A percentile compares a stretch with the other conserved stretches of the same genome.
phyloP scores from a whole-genome alignment of 2,888 invertebrate species.

The Pemphredon lugubris region DNA sequence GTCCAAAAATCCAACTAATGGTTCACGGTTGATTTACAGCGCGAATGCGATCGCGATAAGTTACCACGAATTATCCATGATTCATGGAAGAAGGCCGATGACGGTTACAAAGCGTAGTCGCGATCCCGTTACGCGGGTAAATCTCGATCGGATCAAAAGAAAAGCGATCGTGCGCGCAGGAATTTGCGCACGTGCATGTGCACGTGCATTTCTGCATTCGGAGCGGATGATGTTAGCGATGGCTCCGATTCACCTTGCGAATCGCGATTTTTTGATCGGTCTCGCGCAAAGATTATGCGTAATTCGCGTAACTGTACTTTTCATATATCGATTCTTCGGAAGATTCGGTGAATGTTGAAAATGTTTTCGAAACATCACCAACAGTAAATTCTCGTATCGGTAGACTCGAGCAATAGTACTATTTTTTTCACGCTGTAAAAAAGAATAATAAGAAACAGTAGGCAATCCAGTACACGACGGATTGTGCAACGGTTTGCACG shows the following conservation, averaged over 20 bases:
- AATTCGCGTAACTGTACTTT: conserved; percentile 28
- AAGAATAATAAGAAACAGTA: too few species aligned
- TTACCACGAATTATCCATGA: conserved; percentile 28
- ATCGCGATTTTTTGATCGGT: conserved; percentile 28
- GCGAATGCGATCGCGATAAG: conserved; percentile 13
- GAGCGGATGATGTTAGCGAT: conserved; percentile 1
- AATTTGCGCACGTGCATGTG: conserved; percentile 48
- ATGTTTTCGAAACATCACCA: too few species aligned
- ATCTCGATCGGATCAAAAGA: conserved; percentile 47
- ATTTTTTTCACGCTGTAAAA: too few species aligned
- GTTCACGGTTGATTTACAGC: conserved; percentile 13
- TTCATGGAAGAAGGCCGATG: conserved; percentile 21
- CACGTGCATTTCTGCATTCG: conserved; percentile 33
- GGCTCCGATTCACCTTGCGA: conserved; percentile 6
- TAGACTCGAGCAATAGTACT: too few species aligned
- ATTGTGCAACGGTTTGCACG: too few species aligned
- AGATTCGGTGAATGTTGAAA: too few species aligned
- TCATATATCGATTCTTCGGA: too few species aligned
- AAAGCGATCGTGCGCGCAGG: conserved; percentile 45
- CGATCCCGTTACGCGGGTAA: conserved; percentile 25
- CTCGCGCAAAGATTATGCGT: conserved; percentile 22
- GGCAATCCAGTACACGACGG: too few species aligned
- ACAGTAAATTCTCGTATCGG: too few species aligned
- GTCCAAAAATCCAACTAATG: not conserved
- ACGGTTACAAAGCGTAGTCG: conserved; percentile 20